phyloP scores from a whole-genome alignment of 1,140 invertebrate genomes.

The Panonychus citri region DNA sequence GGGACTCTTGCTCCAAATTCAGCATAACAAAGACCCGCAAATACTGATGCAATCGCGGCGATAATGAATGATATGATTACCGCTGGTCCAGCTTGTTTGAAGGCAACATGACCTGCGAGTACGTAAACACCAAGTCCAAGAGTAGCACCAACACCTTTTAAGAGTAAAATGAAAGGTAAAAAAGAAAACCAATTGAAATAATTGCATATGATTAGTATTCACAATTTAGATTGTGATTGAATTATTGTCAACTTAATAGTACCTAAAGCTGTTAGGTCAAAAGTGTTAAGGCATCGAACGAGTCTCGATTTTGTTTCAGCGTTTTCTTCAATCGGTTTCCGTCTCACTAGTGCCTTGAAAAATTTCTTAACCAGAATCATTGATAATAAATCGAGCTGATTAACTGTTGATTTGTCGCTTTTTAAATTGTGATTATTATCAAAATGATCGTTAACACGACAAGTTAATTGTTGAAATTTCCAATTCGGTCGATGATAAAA shows the following conservation, averaged over 20 bases:
- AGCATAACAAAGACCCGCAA: constrained; percentile 39
- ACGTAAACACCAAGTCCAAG: constrained; percentile 80
- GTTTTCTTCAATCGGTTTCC: not conserved
- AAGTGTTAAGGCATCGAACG: constrained; percentile 41
- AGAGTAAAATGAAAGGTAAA: not conserved
- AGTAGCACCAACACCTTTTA: constrained; percentile 48
- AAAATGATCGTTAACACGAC: too few species aligned
- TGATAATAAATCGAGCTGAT: too few species aligned
- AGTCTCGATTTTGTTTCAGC: constrained; percentile 20
- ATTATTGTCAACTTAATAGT: not conserved
- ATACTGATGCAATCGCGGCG: constrained; percentile 61
- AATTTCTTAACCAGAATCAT: not conserved
- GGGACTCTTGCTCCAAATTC: constrained; percentile 90
- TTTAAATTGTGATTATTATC: too few species aligned
- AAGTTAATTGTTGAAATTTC: too few species aligned
- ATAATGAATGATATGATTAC: constrained; percentile 57
- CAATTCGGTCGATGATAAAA: too few species aligned
- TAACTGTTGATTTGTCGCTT: too few species aligned
- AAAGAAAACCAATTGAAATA: not conserved
- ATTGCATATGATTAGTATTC: not conserved
- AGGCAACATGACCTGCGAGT: constrained; percentile 51
- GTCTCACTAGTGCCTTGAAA: not conserved
- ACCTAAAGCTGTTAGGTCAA: constrained; percentile 48
- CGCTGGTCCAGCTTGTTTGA: constrained; percentile 53
- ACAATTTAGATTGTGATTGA: not conserved